Evolutionary conservation across 1,140 invertebrate genomes (phyloP).

Genomic region (Drosophila serrata): DNA sequence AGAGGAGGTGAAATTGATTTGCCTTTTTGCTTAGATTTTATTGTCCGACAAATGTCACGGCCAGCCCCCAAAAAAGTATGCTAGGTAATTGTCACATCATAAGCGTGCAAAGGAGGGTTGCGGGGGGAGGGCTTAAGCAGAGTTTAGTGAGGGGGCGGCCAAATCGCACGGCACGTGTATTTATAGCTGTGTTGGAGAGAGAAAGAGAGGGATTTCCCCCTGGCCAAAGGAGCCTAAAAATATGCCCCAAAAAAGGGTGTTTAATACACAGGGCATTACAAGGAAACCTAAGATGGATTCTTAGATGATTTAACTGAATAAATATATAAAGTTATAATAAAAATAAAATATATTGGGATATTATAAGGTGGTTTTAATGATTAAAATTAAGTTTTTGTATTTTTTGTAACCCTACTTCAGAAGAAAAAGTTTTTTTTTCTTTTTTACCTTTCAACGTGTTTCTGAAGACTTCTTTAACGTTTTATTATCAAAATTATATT

Average conservation of each 20-base stretch:
- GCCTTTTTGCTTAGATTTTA: slow-evolving; percentile 56
- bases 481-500: not conserved
- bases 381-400: too few relatives aligned
- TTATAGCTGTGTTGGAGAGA: slow-evolving; percentile 38
- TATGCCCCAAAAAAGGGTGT: slow-evolving; percentile 29
- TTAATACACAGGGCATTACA: not conserved
- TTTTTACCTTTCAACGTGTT: too few relatives aligned
- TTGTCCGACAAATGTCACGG: slow-evolving; percentile 52
- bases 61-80: slow-evolving; percentile 48
- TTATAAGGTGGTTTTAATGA: not conserved
- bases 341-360: not conserved
- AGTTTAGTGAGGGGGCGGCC: too few relatives aligned
- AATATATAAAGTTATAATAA: not conserved
- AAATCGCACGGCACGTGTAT: slow-evolving; percentile 56
- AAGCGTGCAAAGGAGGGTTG: too few relatives aligned
- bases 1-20: slow-evolving; percentile 67
- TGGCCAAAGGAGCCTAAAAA: slow-evolving; percentile 46
- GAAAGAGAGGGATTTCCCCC: slow-evolving; percentile 1
- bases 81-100: slow-evolving; percentile 54
- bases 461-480: not conserved
- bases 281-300: not conserved
- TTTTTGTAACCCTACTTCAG: not conserved
- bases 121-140: too few relatives aligned
- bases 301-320: not conserved
- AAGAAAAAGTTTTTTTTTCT: not conserved